A percentile compares a stretch with the other conserved stretches of the same genome.
Evolutionary conservation across 2,888 invertebrate species (phyloP).

Genomic region (Yponomeuta cagnagella): DNA sequence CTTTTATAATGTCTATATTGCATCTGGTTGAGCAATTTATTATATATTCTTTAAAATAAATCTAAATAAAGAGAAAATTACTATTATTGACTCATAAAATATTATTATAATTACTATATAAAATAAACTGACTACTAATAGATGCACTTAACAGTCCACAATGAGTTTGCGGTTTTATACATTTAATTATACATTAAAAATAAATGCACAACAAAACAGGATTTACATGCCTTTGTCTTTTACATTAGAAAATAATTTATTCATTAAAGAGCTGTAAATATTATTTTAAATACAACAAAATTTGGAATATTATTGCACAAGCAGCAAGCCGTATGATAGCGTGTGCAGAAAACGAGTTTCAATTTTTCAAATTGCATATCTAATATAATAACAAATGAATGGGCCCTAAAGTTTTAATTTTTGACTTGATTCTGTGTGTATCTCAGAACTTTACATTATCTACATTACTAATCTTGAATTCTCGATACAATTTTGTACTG

Average conservation of each 20-base stretch:
- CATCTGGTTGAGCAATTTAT: conserved; percentile 72
- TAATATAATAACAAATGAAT: conserved; percentile 70
- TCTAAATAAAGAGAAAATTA: conserved; percentile 69
- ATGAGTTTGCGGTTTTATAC: conserved; percentile 56
- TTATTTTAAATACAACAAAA: conserved; percentile 30
- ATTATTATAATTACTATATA: conserved; percentile 42
- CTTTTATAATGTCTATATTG: conserved; percentile 64
- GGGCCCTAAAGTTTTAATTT: conserved; percentile 37
- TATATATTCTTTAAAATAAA: conserved; percentile 64
- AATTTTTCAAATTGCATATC: conserved; percentile 35
- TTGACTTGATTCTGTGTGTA: conserved; percentile 29
- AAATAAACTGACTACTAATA: conserved; percentile 56
- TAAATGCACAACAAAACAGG: conserved; percentile 75
- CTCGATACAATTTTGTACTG: conserved; percentile 3
- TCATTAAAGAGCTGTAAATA: conserved; percentile 2
- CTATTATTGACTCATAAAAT: conserved; percentile 68
- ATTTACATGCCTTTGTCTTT: conserved; percentile 73
- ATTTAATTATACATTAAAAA: conserved; percentile 55
- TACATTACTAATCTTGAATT: background rate
- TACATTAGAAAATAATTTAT: conserved; percentile 25
- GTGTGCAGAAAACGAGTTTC: conserved; percentile 53
- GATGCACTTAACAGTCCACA: conserved; percentile 65
- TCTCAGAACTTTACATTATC: background rate
- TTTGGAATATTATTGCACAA: conserved; percentile 74
- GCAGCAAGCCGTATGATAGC: conserved; percentile 57